Evolutionary conservation across 2,888 invertebrate genomes (phyloP), one percentile per base, ranked within the genome.

Genomic region (Melanargia galathea): DNA sequence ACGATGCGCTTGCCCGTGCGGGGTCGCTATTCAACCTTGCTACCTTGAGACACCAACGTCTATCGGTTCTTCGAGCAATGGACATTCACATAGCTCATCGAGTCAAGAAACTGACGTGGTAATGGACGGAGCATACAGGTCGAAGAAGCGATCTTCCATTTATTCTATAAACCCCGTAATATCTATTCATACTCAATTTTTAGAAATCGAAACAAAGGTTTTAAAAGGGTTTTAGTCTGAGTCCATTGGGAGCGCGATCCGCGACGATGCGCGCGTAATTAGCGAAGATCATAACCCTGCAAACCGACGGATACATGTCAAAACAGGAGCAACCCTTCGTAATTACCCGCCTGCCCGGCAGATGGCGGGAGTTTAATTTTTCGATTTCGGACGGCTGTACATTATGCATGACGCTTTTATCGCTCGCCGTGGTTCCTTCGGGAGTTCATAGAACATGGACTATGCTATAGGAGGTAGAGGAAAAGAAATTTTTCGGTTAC

Each of bases 371-470:
- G 84, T 88, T 90, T 89, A 90, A 90, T 90, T 90, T 90, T 90
- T 90, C 90, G 89, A 90, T 90, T 90, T 90, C 88, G 90, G 87
- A 86, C 90, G 82, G 78, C 78, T 71, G 76, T 90, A 81, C 86
- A 90, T 90, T 84, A 90, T 90, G 89, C 84, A 90, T 86, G 86
- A 88, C 79, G 90, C 90, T 90, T 90, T 90, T 90, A 90, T 90
- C 90, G 89, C 88, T 84, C 75, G 80, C 84, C 82, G 86, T 79
- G 84, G 84, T 80, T 88, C 89, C 90, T 88, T 86, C 84, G 90
- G 90, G 90, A 88, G 78, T 79, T 75, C 68, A 65, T 67, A 66
- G 68, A 45, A 18, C 46, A 45, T 40, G 74, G 73, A 8, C 5
- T 55, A 65, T 69, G 74, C 7, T 6, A 70, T 0, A 40, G 64